Base-by-base conservation (phyloP, 2,113 vertebrate species). In the Echinops telfairi region DNA sequence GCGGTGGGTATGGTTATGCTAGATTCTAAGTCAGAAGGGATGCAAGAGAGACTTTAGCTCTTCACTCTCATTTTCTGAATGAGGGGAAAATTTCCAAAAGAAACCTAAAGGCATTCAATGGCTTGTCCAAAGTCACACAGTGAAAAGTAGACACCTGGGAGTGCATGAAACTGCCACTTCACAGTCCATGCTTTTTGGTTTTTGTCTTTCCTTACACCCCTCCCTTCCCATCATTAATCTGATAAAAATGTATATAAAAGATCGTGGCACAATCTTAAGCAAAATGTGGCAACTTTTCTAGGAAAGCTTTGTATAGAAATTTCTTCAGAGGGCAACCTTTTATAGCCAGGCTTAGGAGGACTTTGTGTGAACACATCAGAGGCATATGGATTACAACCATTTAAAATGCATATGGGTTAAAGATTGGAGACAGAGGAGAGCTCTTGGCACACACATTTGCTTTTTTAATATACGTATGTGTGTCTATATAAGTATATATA, bases 371-470 rank as follows among this genome's bases (percentile, higher is more conserved):
- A 83, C 90, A 92, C 83, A 17, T 90, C 92, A 88, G 83, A 95
- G 86, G 64, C 14, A 0, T 77, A 64, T 76, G 96, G 77, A 76
- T 94, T 93, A 79, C 76, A 92, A 83, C 92, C 92, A 85, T 90
- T 86, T 82, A 95, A 96, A 94, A 95, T 89, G 86, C 96, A 94
- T 89, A 78, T 89, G 94, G 20, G 83, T 60, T 82, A 64, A 84
- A 84, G 90, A 85, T 86, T 73, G 82, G 68, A 95, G 92, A 80
- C 27, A 1, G 40, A 57, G 68, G 73, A 75, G 91, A 86, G 88
- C 40, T 80, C 82, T 96, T 95, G 96, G 95, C 96, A 95, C 92
- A 82, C 14, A 10, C 68, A 80, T 84, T 71, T 84, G 83, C 83
- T 92, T 87, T 96, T 88, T 90, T 68, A 91, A 88, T 91, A 64